Evolutionary conservation across 2,113 vertebrate genomes (phyloP).

Genomic region (Chamaea fasciata): DNA sequence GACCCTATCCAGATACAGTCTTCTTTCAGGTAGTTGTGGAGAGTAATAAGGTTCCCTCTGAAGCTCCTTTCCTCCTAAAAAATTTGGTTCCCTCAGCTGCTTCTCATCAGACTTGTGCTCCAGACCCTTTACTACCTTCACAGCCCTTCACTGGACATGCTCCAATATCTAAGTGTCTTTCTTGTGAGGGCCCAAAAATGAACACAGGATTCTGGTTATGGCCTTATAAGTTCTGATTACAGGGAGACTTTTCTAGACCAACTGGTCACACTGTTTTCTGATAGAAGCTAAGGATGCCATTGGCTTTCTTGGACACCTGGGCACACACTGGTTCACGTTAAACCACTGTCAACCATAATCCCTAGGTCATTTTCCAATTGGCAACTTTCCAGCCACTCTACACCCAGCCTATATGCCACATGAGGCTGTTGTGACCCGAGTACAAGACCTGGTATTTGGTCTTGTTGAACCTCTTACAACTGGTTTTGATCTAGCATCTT

Average conservation of each 20-base stretch:
- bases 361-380: neutral
- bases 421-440: neutral
- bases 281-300: too few relatives aligned
- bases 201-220: neutral
- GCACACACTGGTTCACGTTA: fast-evolving
- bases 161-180: neutral
- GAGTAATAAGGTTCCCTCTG: neutral
- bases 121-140: neutral
- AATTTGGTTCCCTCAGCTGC: neutral
- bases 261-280: neutral
- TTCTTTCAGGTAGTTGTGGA: neutral
- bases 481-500: neutral
- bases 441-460: neutral
- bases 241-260: neutral
- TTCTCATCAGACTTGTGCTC: neutral
- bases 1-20: neutral
- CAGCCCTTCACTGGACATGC: neutral
- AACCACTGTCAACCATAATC: neutral
- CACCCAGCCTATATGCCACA: neutral
- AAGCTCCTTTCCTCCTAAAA: neutral
- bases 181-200: neutral
- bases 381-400: neutral
- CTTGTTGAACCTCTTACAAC: neutral
- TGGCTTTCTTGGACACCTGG: neutral
- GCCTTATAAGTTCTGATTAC: neutral